These are phyloP conservation scores for Agrochola macilenta DNA, from an alignment of 2,888 invertebrate genomes.

Conservation along the genomic window DNA sequence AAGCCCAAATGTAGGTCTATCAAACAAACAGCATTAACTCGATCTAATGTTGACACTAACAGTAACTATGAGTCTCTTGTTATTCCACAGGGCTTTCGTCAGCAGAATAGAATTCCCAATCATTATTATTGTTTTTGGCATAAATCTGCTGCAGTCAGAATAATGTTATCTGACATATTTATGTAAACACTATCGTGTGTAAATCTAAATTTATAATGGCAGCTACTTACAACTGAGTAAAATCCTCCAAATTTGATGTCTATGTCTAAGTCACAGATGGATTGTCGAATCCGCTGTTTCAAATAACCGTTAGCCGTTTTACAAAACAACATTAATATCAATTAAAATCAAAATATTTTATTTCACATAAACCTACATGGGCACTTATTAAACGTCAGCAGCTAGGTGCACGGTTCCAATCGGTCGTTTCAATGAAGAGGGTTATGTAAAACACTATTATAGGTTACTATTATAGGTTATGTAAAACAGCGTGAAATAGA, in stretches of 20 bases:
- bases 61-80: neutral
- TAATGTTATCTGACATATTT: neutral
- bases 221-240: neutral
- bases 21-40: conserved; percentile 23
- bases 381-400: too few relatives aligned
- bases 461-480: too few relatives aligned
- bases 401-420: too few relatives aligned
- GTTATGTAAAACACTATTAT: too few relatives aligned
- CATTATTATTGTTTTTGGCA: neutral
- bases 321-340: too few relatives aligned
- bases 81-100: neutral
- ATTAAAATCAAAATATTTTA: too few relatives aligned
- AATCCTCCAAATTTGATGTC: neutral
- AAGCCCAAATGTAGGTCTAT: neutral
- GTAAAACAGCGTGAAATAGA: too few relatives aligned
- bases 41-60: conserved; percentile 1
- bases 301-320: too few relatives aligned
- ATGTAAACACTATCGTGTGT: neutral
- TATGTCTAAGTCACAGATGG: too few relatives aligned
- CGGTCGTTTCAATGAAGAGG: too few relatives aligned
- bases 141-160: neutral
- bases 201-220: neutral
- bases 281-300: too few relatives aligned
- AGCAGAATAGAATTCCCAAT: neutral
- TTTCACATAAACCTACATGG: too few relatives aligned